Evolutionary conservation across 1,140 invertebrate species (phyloP), one percentile per base, ranked within the genome.

Genomic region (Andrena cerasifolii): DNA sequence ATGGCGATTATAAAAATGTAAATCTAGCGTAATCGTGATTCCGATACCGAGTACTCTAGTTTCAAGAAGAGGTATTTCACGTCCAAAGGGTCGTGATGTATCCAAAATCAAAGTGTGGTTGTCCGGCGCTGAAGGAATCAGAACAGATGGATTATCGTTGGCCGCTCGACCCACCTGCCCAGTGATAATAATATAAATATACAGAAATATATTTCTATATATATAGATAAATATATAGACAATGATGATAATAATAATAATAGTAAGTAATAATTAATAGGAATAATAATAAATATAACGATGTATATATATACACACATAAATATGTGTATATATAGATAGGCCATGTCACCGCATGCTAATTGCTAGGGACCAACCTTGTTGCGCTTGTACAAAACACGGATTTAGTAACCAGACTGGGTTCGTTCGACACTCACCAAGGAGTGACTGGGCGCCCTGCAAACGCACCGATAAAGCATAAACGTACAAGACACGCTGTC

Each of bases 281-380:
- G 33, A 76, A 78, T 84, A 85, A 79, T 82, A 84, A 81, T 80
- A 71, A 74, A 87, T 76, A 70, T 86, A 88, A 78, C 73, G 77
- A 75, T 83, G 82, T 80, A 78, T 70, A 82, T 72, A 72, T 47
- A 33, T 51, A 79, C 45, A 24, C 40, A 33, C 14, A 72, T 40
- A 16, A 81, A 82, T 87, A 86, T 86, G 87, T 84, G 89, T 88
- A 89, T 86, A 87, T 86, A 87, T 83, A 87, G 78, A 90, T 91
- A 92, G 91, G 90, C 91, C 90, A 92, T 90, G 88, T 93, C 91
- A 92, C 92, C 90, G 88, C 92, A 93, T 93, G 92, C 92, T 93
- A 92, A 88, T 92, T 93, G 88, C 91, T 92, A 91, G 92, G 91
- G 91, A 92, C 91, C 92, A 91, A 93, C 91, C 92, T 92, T 93